Percentiles rank a stretch among this genome's conserved stretches.
Evolutionary conservation across 2,113 vertebrate genomes (phyloP).

Genomic region (Amphilophus citrinellus): DNA sequence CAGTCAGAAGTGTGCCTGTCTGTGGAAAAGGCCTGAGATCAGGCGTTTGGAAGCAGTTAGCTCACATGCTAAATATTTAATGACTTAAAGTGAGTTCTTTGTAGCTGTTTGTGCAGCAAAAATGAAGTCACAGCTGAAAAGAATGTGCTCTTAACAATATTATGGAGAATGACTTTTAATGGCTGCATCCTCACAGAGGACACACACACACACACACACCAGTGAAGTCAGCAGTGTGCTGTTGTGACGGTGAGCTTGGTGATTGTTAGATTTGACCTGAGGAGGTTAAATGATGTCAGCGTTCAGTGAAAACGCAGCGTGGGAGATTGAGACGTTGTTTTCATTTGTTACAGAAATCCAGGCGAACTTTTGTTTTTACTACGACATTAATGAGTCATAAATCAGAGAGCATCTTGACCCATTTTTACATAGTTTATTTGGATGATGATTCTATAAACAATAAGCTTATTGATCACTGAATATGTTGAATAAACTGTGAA

Average conservation of each 20-base stretch:
- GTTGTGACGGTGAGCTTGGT: not conserved
- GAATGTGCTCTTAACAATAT: not conserved
- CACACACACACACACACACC: too few species aligned
- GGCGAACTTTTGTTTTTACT: not conserved
- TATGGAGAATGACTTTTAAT: not conserved
- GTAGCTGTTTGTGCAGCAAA: not conserved
- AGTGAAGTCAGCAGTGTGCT: not conserved
- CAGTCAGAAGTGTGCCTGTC: not conserved
- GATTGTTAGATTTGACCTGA: not conserved
- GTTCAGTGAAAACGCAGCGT: too few species aligned
- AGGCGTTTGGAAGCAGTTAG: not conserved
- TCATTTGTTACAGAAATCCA: too few species aligned
- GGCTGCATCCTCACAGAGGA: not conserved
- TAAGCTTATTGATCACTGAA: rapidly evolving
- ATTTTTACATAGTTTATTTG: not conserved
- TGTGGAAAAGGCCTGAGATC: not conserved
- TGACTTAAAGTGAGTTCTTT: not conserved
- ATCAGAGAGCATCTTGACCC: not conserved
- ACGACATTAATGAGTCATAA: not conserved
- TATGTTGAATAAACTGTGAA: not conserved
- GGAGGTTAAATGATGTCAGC: not conserved
- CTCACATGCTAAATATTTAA: not conserved
- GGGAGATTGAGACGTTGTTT: too few species aligned
- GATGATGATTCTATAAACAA: not conserved
- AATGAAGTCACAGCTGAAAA: not conserved